Percentiles rank a stretch among this genome's conserved stretches.
These are phyloP conservation scores for Hippasteria phrygiana DNA, from an alignment of 53 echinoderm and acorn worm genomes.

Conservation along the genomic window DNA sequence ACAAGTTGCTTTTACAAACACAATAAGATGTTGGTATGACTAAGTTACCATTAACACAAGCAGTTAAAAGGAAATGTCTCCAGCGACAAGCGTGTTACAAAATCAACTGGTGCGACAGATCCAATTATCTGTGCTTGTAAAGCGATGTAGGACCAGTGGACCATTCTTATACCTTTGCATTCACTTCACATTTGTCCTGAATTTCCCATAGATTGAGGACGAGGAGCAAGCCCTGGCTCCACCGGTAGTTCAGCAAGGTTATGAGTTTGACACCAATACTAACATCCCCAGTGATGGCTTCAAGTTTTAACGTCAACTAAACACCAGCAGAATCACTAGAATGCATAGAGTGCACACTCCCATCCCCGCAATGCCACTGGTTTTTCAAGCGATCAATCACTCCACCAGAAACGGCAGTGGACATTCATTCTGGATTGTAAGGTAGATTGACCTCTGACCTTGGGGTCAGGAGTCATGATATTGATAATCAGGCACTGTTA, in stretches of 20 bases:
- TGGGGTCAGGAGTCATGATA: constrained; percentile 15
- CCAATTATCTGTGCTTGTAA: no score
- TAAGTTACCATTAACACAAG: no score
- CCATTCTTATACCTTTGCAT: no score
- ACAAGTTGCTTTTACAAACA: no score
- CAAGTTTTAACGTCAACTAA: constrained; percentile 56
- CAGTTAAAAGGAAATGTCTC: no score
- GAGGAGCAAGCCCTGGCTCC: constrained; percentile 86
- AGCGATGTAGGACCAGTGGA: no score
- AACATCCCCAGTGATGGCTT: constrained; percentile 93
- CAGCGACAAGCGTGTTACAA: no score
- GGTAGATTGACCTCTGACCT: constrained; percentile 6
- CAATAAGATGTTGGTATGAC: no score
- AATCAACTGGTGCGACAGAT: no score
- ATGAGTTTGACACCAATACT: constrained; percentile 88
- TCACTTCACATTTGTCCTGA: neutral
- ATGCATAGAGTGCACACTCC: neutral
- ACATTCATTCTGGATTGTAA: neutral
- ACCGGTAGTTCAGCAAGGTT: constrained; percentile 82
- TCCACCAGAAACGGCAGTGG: neutral
- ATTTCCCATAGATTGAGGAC: constrained; percentile 70
- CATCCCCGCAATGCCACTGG: neutral
- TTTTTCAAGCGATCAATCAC: neutral
- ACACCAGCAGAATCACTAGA: neutral
- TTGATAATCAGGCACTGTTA: neutral